phyloP scores from a whole-genome alignment of 2,797 vertebrate species.

The Enteromius paludinosus region DNA sequence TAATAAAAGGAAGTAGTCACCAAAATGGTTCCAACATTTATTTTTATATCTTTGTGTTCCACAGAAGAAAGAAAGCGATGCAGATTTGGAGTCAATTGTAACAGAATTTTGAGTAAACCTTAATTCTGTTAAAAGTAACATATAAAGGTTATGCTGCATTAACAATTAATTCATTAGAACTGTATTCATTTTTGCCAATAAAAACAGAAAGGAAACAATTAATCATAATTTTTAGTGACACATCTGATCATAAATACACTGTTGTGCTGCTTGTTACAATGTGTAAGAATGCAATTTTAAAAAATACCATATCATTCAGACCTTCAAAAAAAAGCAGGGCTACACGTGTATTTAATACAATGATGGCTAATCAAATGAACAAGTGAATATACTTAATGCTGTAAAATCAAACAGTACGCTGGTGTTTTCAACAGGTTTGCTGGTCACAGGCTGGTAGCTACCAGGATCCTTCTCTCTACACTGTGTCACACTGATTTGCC shows the following conservation, averaged over 20 bases:
- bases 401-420: neutral
- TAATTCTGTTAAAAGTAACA: neutral
- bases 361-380: neutral
- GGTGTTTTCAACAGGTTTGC: slow-evolving; percentile 22
- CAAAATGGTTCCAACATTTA: neutral
- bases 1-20: neutral
- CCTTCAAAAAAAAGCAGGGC: neutral
- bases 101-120: neutral
- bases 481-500: slow-evolving; percentile 54
- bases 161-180: neutral
- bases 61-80: neutral
- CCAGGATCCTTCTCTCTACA: slow-evolving; percentile 19
- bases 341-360: neutral
- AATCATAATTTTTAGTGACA: neutral
- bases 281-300: neutral
- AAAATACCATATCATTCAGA: neutral
- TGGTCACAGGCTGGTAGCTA: neutral
- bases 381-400: neutral
- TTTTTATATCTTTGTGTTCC: neutral
- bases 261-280: neutral
- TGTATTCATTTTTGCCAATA: neutral
- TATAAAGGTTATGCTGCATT: neutral
- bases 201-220: neutral
- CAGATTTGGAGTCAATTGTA: neutral
- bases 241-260: neutral